Base-by-base conservation (phyloP, 1,140 invertebrate species). In the Rhyacophila brunnea region DNA sequence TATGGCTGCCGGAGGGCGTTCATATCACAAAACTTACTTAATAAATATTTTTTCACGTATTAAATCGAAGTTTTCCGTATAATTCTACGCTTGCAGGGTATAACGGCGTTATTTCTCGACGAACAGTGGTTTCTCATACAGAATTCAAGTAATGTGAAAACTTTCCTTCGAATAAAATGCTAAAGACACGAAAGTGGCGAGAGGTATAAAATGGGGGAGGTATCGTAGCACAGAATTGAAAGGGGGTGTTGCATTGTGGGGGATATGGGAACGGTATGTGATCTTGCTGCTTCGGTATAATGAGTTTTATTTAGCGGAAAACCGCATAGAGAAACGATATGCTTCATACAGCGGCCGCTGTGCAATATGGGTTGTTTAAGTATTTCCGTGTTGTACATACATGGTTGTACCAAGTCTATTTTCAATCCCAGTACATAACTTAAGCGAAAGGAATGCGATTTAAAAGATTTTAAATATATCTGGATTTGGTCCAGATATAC, bases 121-220 rank as follows among this genome's bases (percentile, higher is more conserved):
- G 56, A 49, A 57, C 42, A 51, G 47, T 42, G 58, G 40, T 46
- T 47, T 47, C 58, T 58, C 51, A 63, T 58, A 62, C 49, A 51
- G 60, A 57, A 62, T 62, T 62, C 61, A 47, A 38, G 56, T 63
- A 58, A 63, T 58, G 61, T 46, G 61, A 63, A 63, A 63, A 63
- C 50, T 63, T 63, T 58, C 45, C 61, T 11, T 11, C 44, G 61
- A 58, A 58, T 63, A 63, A 63, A 63, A 63, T 57, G 45, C 44
- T 58, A 53, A 51, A 42, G 51, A 45, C 55, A 47, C 11, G 38
- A 40, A 40, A 40, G 38, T 40, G 38, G 38, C 38, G 38, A 40
- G 38, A 40, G 15, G n/a, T 28, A 28, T 28, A 28, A 28, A 28
- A 3, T 9, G n/a, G 23, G 23, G 23, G 23, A 28, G 23, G 11